A percentile compares a stretch with the other conserved stretches of the same genome.
phyloP scores from a whole-genome alignment of 2,113 vertebrate species.

The mouse (Mus musculus) region DNA sequence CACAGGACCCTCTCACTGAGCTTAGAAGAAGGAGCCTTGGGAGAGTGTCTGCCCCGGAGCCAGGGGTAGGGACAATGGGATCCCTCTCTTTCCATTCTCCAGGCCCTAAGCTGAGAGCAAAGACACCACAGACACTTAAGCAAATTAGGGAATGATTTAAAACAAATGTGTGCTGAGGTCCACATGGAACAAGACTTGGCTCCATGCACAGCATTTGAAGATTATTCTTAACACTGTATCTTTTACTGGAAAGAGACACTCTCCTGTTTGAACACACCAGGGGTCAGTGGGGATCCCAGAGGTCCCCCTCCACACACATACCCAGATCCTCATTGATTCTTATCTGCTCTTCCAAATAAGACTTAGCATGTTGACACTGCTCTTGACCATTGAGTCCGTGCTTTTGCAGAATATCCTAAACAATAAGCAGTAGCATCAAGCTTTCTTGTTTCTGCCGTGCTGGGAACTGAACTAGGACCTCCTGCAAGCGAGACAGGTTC shows the following conservation, averaged over 20 bases:
- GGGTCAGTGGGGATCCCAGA: not conserved
- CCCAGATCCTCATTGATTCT: not conserved
- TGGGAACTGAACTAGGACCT: not conserved
- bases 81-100: constrained; percentile 53
- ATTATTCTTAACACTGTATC: not conserved
- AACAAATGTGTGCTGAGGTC: constrained; percentile 77
- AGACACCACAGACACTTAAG: constrained; percentile 81
- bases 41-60: constrained; percentile 42
- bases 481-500: not conserved
- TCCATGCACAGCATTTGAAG: not conserved
- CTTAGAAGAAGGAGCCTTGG: not conserved
- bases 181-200: not conserved
- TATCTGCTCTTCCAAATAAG: constrained; percentile 8
- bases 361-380: not conserved
- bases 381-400: constrained; percentile 4
- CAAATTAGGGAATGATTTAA: constrained; percentile 80
- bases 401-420: not conserved
- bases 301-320: not conserved
- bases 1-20: not conserved
- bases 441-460: not conserved
- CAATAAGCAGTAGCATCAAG: not conserved
- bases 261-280: not conserved
- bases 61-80: not conserved
- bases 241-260: constrained; percentile 10
- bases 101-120: constrained; percentile 64